A percentile compares a stretch with the other conserved stretches of the same genome.
phyloP scores from a whole-genome alignment of 53 echinoderm and acorn worm species.

The Paelopatides confundens region DNA sequence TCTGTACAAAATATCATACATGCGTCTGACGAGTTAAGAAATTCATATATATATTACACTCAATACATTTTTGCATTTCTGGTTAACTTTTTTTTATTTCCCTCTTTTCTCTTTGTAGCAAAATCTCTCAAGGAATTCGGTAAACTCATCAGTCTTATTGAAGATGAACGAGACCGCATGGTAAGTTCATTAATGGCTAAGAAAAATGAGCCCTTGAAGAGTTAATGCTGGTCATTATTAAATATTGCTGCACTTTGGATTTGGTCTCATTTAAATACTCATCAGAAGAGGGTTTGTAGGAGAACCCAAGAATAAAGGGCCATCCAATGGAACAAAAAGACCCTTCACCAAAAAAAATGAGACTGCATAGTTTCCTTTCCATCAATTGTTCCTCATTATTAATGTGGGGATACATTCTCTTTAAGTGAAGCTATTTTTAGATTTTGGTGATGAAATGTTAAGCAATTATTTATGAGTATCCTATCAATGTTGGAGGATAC shows the following conservation, averaged over 20 bases:
- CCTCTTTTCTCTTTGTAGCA: constrained; percentile 67
- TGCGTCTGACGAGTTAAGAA: background rate
- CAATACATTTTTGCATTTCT: too few relatives aligned
- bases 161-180: constrained; percentile 98
- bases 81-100: background rate
- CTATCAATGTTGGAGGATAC: background rate
- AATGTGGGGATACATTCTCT: background rate
- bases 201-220: too few relatives aligned
- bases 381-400: background rate
- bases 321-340: too few relatives aligned
- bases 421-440: background rate
- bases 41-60: too few relatives aligned
- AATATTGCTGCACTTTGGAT: too few relatives aligned
- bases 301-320: too few relatives aligned
- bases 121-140: constrained; percentile 97
- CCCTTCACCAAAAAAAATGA: too few relatives aligned
- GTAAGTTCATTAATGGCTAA: constrained; percentile 63
- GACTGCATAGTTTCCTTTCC: too few relatives aligned
- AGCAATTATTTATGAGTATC: background rate
- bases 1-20: too few relatives aligned
- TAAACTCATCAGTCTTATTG: constrained; percentile 87
- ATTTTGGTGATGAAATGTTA: background rate
- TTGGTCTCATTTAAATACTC: too few relatives aligned
- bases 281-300: too few relatives aligned
- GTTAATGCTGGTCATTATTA: too few relatives aligned